These are phyloP conservation scores for Steatornis caripensis DNA, from an alignment of 2,113 vertebrate genomes.

Conservation along the genomic window DNA sequence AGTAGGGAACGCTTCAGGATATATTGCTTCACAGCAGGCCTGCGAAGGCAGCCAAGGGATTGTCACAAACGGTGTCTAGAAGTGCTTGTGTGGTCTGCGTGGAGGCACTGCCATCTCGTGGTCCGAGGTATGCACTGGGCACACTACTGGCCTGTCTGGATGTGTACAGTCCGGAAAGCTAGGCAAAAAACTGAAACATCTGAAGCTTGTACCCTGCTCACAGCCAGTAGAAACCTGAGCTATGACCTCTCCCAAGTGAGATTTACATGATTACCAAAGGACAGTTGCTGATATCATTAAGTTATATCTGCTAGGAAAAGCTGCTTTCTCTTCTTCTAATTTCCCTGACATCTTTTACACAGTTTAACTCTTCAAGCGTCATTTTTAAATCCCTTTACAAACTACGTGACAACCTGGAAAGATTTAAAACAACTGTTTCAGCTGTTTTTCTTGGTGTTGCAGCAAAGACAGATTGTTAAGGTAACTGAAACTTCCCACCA, in stretches of 20 bases:
- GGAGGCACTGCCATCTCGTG: conserved; percentile 27
- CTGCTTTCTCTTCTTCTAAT: not conserved
- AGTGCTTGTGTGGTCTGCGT: fast-evolving
- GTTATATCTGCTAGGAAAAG: not conserved
- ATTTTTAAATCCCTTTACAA: not conserved
- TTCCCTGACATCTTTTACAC: not conserved
- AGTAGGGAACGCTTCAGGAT: fast-evolving
- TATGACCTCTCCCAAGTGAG: not conserved
- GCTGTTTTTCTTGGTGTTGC: not conserved
- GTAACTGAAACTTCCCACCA: not conserved
- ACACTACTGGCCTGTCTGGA: fast-evolving
- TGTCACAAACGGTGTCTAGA: fast-evolving
- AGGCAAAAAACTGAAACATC: fast-evolving
- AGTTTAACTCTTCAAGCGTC: not conserved
- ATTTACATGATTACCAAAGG: not conserved
- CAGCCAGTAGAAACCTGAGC: fast-evolving
- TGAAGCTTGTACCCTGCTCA: not conserved
- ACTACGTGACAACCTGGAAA: not conserved
- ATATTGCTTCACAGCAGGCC: fast-evolving
- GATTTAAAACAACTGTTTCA: not conserved
- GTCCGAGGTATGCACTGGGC: not conserved
- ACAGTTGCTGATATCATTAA: not conserved
- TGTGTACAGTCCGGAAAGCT: fast-evolving
- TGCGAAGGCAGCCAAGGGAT: fast-evolving
- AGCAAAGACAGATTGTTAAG: not conserved